Evolutionary conservation across 2,888 invertebrate species (phyloP).

Genomic region (Alcis repandata): DNA sequence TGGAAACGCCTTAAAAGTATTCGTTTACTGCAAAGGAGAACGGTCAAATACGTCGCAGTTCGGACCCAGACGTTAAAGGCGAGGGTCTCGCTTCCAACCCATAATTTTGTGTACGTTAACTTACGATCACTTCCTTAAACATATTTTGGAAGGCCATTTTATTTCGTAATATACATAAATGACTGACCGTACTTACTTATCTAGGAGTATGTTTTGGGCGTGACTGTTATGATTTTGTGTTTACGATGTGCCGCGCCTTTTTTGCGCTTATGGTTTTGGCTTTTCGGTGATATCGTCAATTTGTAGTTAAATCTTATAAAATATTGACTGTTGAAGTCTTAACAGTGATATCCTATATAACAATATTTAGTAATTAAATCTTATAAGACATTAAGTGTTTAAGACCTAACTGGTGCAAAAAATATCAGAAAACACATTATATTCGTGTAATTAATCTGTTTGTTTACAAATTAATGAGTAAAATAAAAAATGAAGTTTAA

Average conservation of each 20-base stretch:
- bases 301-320: too few species aligned
- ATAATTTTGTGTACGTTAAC: conserved; percentile 44
- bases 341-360: too few species aligned
- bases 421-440: too few species aligned
- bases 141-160: conserved; percentile 36
- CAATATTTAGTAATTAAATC: too few species aligned
- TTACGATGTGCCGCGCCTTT: not conserved
- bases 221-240: conserved; percentile 9
- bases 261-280: too few species aligned
- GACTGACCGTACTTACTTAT: conserved; percentile 34
- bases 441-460: too few species aligned
- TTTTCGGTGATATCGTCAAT: too few species aligned
- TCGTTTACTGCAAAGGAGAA: conserved; percentile 48
- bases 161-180: conserved; percentile 34
- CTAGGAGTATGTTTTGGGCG: not conserved
- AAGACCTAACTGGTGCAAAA: too few species aligned
- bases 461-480: too few species aligned
- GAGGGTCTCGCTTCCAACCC: conserved; percentile 48
- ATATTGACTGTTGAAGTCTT: too few species aligned
- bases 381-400: too few species aligned
- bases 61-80: conserved; percentile 54
- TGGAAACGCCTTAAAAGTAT: conserved; percentile 40
- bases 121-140: conserved; percentile 37
- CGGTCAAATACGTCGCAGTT: conserved; percentile 57
- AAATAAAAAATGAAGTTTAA: too few species aligned